Base-by-base conservation (phyloP, 2,797 vertebrate species). In the Chanos chanos region DNA sequence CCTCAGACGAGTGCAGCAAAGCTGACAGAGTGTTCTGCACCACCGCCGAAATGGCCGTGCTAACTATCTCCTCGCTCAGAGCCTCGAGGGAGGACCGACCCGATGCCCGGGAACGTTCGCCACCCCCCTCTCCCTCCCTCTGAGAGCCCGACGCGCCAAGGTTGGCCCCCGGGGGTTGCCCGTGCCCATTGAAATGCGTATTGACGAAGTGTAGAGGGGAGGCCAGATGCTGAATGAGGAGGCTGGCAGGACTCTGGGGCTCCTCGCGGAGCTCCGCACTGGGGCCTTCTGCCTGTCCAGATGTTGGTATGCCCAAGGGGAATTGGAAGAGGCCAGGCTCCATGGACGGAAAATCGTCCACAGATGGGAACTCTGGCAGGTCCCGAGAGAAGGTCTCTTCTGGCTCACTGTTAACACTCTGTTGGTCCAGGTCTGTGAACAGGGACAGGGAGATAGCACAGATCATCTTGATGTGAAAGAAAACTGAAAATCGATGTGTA, bases 171-270 rank as follows among this genome's bases (percentile, higher is more conserved):
- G 7, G 77, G 41, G 80, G 77, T 43, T 62, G 80, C 9, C 77
- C 76, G 0, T 89, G 81, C 64, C 96, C 97, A 5, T 98, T 98
- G 89, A 97, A 99, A 86, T 99, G 96, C 0, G 96, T 94, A 88
- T 98, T 98, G 79, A 98, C 96, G 82, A 98, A 99, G 84, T 98
- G 95, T 16, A 98, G 91, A 0, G 97, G 95, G 2, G 97, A 97
- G 0, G 95, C 87, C 0, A 98, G 89, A 74, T 90, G 89, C 72
- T 89, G 89, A 69, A 89, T 74, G 19, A 87, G 84, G 39, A 89
- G 85, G 77, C 81, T 86, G 76, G 85, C 74, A 0, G 89, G 83
- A 59, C 87, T 88, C 71, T 78, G 16, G 0, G 49, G 72, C 2
- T 84, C 84, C 19, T 50, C 73, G 44, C 83, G 82, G 0, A 58